A percentile compares a stretch with the other conserved stretches of the same genome.
Conservation (phyloP, 2,888 invertebrate genomes). For the Phaedon cochleariae region DNA sequence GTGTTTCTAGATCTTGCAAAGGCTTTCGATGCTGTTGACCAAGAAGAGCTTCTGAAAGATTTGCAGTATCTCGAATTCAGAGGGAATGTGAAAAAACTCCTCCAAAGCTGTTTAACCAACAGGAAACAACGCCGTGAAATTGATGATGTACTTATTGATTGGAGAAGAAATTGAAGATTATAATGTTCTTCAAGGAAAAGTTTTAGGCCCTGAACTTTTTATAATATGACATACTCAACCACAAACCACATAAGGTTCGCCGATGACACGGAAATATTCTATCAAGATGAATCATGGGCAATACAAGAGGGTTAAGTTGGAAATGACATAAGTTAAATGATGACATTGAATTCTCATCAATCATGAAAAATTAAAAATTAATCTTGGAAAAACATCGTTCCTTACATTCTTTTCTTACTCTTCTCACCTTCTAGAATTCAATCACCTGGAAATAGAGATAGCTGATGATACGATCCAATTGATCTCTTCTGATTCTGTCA, state of each 20-base stretch:
- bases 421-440: no score
- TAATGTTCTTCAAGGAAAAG: neutral
- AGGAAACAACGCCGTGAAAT: neutral
- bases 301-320: neutral
- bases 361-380: neutral
- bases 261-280: neutral
- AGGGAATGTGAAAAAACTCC: neutral
- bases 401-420: no score
- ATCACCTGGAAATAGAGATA: no score
- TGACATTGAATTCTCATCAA: neutral
- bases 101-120: neutral
- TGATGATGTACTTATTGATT: neutral
- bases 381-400: no score
- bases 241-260: neutral
- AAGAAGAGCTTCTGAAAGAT: neutral
- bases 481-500: no score
- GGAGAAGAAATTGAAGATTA: neutral
- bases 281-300: no score
- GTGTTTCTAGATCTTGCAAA: slow-evolving; percentile 8
- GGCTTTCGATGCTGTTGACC: slow-evolving; percentile 11
- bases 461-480: no score
- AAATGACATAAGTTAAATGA: neutral
- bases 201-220: neutral
- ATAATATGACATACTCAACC: neutral
- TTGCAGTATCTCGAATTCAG: slow-evolving; percentile 3